Evolutionary conservation across 2,797 vertebrate genomes (phyloP), one percentile per base, ranked within the genome.

Genomic region (Coregonus sp.): DNA sequence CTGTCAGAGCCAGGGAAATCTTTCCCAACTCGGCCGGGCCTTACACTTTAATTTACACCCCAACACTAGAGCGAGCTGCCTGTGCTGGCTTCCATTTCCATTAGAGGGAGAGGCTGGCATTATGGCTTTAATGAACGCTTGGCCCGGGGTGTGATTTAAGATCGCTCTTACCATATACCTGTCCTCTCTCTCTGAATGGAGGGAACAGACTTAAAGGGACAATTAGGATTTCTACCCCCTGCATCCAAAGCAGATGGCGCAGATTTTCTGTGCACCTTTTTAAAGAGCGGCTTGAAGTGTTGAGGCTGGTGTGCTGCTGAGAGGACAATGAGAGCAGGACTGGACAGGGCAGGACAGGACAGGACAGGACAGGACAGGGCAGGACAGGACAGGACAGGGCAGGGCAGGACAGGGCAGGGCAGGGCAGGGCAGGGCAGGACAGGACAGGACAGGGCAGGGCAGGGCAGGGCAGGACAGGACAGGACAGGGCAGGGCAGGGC

Each of bases 61-160:
- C 59, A 25, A 25, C 4, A 9, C 59, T 63, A 63, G 20, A 63
- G 59, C 20, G 9, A 25, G 82, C 87, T 89, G 93, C 91, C 90
- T 91, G 80, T 20, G 85, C 90, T 83, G 84, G 88, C 88, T 93
- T 93, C 92, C 88, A 94, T 93, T 94, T 93, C 92, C 93, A 95
- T 94, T 94, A 94, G 92, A 94, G 90, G 88, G 89, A 90, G 93
- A 93, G 90, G 87, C 90, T 90, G 92, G 93, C 93, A 93, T 94
- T 93, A 94, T 92, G 93, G 92, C 92, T 94, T 91, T 94, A 93
- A 94, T 94, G 92, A 95, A 94, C 93, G 90, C 92, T 88, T 81
- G 80, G 82, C 90, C 90, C 86, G 80, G 59, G 90, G 85, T 84
- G 89, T 95, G 93, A 94, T 95, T 95, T 94, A 93, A 87, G 87